Conservation (phyloP, 1,140 invertebrate species). For the Odontomachus brunneus region DNA sequence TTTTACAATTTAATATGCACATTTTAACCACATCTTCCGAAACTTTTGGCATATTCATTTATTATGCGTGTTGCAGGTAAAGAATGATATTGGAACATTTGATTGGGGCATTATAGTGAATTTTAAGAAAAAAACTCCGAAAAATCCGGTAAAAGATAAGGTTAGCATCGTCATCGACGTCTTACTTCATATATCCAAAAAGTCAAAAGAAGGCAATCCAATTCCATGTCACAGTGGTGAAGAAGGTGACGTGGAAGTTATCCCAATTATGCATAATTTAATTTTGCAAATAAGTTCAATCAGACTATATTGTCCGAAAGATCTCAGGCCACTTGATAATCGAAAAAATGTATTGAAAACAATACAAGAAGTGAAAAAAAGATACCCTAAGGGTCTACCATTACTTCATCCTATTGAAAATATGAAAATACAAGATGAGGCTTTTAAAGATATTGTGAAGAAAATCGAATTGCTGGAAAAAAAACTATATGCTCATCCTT, state of each 20-base stretch:
- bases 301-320: constrained; percentile 95
- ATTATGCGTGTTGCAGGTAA: constrained; percentile 87
- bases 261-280: constrained; percentile 93
- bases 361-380: constrained; percentile 95
- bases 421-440: constrained; percentile 96
- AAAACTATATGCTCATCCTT: constrained; percentile 92
- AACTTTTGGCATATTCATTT: background rate
- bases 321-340: constrained; percentile 94
- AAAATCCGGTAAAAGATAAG: constrained; percentile 87
- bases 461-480: constrained; percentile 94
- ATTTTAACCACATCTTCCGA: background rate
- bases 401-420: constrained; percentile 97
- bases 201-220: constrained; percentile 86
- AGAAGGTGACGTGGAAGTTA: constrained; percentile 95
- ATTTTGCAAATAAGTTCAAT: constrained; percentile 96
- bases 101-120: constrained; percentile 99
- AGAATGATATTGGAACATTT: constrained; percentile 94
- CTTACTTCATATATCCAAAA: constrained; percentile 90
- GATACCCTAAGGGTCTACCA: constrained; percentile 94
- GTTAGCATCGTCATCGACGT: constrained; percentile 92
- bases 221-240: constrained; percentile 88
- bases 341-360: constrained; percentile 94
- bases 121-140: constrained; percentile 91
- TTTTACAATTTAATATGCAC: constrained; percentile 44
- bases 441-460: constrained; percentile 92